These are phyloP conservation scores for Polyommatus iphigenia DNA, from an alignment of 2,888 invertebrate genomes.

Conservation along the genomic window DNA sequence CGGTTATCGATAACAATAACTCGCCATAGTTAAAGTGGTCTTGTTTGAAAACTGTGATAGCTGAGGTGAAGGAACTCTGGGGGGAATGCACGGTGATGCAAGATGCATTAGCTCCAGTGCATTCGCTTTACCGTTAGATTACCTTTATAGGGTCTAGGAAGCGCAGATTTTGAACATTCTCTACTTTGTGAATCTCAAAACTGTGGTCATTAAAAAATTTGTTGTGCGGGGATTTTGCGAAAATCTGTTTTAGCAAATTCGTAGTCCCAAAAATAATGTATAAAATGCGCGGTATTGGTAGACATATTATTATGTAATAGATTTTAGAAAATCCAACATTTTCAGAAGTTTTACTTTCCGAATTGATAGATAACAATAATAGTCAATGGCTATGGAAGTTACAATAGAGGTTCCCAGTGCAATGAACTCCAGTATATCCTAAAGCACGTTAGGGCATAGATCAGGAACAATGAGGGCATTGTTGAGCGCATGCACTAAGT, in stretches of 20 bases:
- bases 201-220: neutral
- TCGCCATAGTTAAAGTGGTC: neutral
- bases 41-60: slow-evolving; percentile 50
- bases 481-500: slow-evolving; percentile 10
- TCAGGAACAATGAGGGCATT: slow-evolving; percentile 30
- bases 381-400: neutral
- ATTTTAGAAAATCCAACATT: no score
- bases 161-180: neutral
- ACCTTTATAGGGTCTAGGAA: slow-evolving; percentile 16
- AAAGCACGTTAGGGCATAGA: slow-evolving; percentile 27
- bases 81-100: slow-evolving; percentile 53
- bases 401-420: neutral
- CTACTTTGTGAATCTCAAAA: neutral
- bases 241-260: no score
- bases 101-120: slow-evolving; percentile 70
- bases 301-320: no score
- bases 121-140: slow-evolving; percentile 60
- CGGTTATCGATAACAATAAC: slow-evolving; percentile 11
- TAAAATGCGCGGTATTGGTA: no score
- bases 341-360: no score
- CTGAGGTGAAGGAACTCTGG: slow-evolving; percentile 53
- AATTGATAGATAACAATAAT: neutral
- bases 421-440: slow-evolving; percentile 23
- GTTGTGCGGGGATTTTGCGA: neutral
- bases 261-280: no score